Base-by-base conservation (phyloP, 2,797 vertebrate species). In the Takifugu ocellatus region DNA sequence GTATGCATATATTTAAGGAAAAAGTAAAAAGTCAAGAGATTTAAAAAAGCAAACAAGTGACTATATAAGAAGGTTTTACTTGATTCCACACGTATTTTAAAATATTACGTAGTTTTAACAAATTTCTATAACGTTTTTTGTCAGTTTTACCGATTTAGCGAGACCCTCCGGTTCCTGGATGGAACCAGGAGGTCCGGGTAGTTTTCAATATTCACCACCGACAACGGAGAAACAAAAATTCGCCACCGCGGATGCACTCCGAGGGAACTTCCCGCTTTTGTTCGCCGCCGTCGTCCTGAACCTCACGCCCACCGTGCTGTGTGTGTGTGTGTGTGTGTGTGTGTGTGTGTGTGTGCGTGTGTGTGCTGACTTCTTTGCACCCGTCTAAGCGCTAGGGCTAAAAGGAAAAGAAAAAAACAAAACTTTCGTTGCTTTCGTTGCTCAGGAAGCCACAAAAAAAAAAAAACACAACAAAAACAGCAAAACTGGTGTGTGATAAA, bases 101-200 rank as follows among this genome's bases (percentile, higher is more conserved):
- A 90, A 90, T 80, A 82, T 85, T 84, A 83, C 65, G 84, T 90
- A 91, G 88, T 91, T 92, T 92, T 89, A 91, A 90, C 79, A 89
- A 78, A 88, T 91, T 91, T 90, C 78, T 89, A 90, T 84, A 84
- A 81, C 83, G 77, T 84, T 90, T 90, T 90, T 90, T 85, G 83
- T 87, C 82, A 73, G 78, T 88, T 89, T 87, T 82, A 86, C 84
- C 76, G 84, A 77, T 76, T 74, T 78, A 72, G 67, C 77, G 55
- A 67, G 61, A 69, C 72, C 62, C 65, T 62, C 75, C 63, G 48
- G 63, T 78, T 82, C 24, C 51, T 49, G 70, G 74, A 60, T 59
- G 69, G 63, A 71, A 76, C 16, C 78, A 66, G 55, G 61, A 76
- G 72, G 57, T 68, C 75, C 46, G 27, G 48, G 45, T 66, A 39